phyloP scores from a whole-genome alignment of 2,113 vertebrate genomes.

The Saiga tatarica region DNA sequence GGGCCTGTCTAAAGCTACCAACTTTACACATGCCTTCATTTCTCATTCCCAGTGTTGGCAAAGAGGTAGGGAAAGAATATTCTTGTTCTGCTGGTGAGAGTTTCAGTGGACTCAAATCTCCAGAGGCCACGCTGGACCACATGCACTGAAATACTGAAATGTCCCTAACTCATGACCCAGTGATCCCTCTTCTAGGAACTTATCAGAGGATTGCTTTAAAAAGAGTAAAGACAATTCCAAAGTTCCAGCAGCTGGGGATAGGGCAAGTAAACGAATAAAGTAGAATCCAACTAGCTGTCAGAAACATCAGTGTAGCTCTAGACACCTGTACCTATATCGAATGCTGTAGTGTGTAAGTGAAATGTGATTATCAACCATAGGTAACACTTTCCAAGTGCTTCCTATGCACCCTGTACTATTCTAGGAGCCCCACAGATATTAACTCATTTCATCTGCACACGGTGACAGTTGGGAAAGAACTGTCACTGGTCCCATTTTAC shows the following conservation, averaged over 20 bases:
- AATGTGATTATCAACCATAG: background rate
- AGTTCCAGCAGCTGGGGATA: background rate
- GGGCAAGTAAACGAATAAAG: background rate
- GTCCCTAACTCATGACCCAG: background rate
- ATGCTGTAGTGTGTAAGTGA: background rate
- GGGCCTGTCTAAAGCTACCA: background rate
- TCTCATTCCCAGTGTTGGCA: background rate
- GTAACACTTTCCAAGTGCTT: background rate
- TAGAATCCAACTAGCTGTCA: background rate
- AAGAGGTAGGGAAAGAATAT: background rate
- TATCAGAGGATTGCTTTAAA: background rate
- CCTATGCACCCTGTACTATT: background rate
- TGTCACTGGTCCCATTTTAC: background rate
- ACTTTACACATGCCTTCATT: background rate
- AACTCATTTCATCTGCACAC: background rate
- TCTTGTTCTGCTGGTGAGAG: background rate
- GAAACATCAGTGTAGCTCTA: background rate
- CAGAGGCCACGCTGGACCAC: background rate
- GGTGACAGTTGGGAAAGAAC: background rate
- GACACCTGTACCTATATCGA: background rate
- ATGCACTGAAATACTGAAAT: background rate
- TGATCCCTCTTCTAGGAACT: conserved; percentile 27
- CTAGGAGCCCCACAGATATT: background rate
- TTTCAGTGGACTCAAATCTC: background rate
- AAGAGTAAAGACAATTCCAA: background rate